Conservation (phyloP, 2,888 invertebrate species). For the Anodontia alba region DNA sequence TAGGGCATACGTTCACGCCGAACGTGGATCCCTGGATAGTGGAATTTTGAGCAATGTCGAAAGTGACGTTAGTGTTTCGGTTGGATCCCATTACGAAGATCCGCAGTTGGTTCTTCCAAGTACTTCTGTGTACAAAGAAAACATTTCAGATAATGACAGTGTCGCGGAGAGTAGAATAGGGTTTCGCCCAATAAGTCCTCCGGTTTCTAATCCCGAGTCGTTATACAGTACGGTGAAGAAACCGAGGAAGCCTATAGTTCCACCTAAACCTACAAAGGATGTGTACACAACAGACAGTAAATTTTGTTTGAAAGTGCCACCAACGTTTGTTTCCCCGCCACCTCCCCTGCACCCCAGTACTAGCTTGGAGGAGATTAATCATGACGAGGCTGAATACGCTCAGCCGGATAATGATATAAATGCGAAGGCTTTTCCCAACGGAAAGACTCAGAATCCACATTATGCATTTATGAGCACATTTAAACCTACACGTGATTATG, state of each 20-base stretch:
- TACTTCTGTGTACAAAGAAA: background rate
- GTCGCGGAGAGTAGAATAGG: background rate
- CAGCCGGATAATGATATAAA: too few relatives aligned
- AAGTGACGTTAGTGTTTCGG: background rate
- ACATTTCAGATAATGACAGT: background rate
- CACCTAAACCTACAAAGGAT: slow-evolving; percentile 11
- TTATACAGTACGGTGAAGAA: slow-evolving; percentile 9
- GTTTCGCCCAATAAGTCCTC: background rate
- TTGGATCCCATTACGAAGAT: background rate
- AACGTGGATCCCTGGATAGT: background rate
- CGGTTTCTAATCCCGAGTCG: background rate
- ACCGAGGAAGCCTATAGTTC: background rate
- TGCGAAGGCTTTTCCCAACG: too few relatives aligned
- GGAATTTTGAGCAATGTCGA: background rate
- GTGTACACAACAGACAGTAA: background rate
- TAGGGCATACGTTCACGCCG: slow-evolving; percentile 22
- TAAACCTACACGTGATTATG: background rate
- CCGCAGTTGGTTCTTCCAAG: background rate
- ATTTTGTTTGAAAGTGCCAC: background rate
- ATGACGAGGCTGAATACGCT: background rate
- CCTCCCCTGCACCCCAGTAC: background rate
- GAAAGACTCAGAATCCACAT: background rate
- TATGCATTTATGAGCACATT: background rate
- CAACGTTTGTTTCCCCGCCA: background rate
- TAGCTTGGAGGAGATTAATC: background rate